phyloP scores from a whole-genome alignment of 2,113 vertebrate species.

The Tragulus kanchil region DNA sequence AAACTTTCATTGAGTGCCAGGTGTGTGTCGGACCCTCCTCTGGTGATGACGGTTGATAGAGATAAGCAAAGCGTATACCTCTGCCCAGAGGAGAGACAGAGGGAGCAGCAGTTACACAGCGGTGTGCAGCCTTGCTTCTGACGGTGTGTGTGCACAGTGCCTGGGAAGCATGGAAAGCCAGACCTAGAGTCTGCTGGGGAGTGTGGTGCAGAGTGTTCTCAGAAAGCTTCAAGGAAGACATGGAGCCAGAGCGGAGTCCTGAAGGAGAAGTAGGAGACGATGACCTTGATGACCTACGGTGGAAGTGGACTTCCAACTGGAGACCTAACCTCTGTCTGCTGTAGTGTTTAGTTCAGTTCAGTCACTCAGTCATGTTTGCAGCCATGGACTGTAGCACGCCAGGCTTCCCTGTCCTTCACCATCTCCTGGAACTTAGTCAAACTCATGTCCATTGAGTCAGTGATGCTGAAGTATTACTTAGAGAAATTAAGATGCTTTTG shows the following conservation, averaged over 20 bases:
- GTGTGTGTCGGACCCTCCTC: neutral
- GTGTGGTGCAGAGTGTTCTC: neutral
- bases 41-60: neutral
- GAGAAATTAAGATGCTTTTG: neutral
- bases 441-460: too few relatives aligned
- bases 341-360: neutral
- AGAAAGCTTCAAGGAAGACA: neutral
- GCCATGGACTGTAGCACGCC: too few relatives aligned
- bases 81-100: neutral
- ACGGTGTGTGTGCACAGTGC: fast-evolving
- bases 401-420: too few relatives aligned
- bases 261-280: neutral
- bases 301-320: neutral
- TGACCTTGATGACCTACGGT: neutral
- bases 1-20: neutral
- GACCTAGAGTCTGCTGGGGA: neutral
- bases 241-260: neutral
- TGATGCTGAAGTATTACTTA: neutral
- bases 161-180: neutral
- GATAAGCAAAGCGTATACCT: neutral
- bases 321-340: neutral
- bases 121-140: neutral
- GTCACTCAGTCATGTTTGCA: too few relatives aligned
- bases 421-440: too few relatives aligned
- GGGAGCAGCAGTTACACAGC: neutral